phyloP scores from a whole-genome alignment of 2,113 vertebrate genomes.

The Oxyruncus cristatus region DNA sequence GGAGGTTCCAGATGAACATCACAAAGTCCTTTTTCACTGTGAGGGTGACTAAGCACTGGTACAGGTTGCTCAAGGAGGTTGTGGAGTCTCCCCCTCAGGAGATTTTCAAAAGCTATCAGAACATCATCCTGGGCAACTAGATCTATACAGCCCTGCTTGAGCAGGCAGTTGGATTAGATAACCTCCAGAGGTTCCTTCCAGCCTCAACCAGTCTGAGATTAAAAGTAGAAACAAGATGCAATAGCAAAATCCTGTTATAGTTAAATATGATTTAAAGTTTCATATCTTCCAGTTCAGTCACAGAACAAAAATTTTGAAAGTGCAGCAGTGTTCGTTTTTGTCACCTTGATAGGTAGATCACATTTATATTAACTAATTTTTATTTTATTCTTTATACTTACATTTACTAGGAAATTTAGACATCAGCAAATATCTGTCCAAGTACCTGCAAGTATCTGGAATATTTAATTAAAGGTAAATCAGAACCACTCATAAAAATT shows the following conservation, averaged over 20 bases:
- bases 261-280: not conserved
- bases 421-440: not conserved
- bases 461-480: not conserved
- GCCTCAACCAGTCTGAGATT: not conserved
- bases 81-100: not conserved
- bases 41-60: not conserved
- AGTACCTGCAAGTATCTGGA: not conserved
- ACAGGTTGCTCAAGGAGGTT: not conserved
- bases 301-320: not conserved
- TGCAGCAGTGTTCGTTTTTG: not conserved
- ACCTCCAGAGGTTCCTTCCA: not conserved
- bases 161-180: not conserved
- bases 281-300: not conserved
- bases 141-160: too few relatives aligned
- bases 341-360: not conserved
- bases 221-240: not conserved
- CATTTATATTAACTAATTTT: not conserved
- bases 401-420: not conserved
- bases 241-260: not conserved
- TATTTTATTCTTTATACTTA: not conserved
- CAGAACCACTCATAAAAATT: not conserved
- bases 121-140: fast-evolving
- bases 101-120: not conserved
- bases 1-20: not conserved
- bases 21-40: not conserved